phyloP scores from a whole-genome alignment of 2,113 vertebrate genomes.

The Balaeniceps rex region DNA sequence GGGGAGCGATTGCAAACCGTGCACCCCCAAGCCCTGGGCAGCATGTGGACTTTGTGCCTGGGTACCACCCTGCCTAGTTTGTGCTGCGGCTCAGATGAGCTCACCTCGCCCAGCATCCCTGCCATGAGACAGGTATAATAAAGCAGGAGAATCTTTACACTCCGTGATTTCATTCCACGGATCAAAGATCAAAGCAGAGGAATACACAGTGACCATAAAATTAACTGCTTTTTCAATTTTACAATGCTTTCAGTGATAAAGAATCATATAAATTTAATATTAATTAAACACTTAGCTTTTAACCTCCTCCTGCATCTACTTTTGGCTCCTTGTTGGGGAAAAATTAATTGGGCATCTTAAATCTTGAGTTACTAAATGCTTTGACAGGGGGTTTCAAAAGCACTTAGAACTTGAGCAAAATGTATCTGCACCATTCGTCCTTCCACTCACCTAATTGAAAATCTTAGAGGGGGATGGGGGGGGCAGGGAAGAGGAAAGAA shows the following conservation, averaged over 20 bases:
- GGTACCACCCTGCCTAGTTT: neutral
- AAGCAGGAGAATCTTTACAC: constrained; percentile 64
- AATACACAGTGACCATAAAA: constrained; percentile 77
- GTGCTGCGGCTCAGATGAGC: neutral
- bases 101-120: neutral
- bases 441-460: constrained; percentile 72
- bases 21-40: fast-evolving
- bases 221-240: constrained; percentile 83
- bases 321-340: constrained; percentile 78
- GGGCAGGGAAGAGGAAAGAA: neutral
- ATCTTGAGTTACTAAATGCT: constrained; percentile 74
- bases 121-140: constrained; percentile 53
- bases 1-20: too few relatives aligned
- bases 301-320: constrained; percentile 78
- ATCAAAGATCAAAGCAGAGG: constrained; percentile 80
- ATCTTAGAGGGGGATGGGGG: neutral
- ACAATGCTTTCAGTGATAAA: constrained; percentile 78
- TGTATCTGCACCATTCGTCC: constrained; percentile 48
- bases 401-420: constrained; percentile 71
- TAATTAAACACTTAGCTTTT: constrained; percentile 86
- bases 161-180: constrained; percentile 66
- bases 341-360: constrained; percentile 81
- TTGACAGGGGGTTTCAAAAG: constrained; percentile 74
- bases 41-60: fast-evolving
- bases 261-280: constrained; percentile 86